Base-by-base conservation (phyloP, 2,113 vertebrate genomes). In the Anarrhichthys ocellatus region DNA sequence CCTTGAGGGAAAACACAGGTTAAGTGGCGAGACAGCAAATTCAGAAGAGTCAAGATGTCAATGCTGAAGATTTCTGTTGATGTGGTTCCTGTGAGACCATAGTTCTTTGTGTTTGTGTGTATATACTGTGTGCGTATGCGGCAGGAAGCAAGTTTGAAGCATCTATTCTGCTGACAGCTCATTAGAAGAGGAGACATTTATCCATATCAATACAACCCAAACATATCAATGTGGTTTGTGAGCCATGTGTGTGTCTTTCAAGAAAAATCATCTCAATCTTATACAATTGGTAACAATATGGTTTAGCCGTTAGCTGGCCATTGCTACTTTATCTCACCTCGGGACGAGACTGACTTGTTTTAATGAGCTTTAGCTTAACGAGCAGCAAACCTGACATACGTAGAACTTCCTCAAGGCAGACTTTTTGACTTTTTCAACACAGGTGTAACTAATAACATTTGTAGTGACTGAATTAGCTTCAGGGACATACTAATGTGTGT, bases 161-260 rank as follows among this genome's bases (percentile, higher is more conserved):
- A 78, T 87, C 64, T 54, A 72, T 82, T 84, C 34, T 48, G 27
- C 61, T 3, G 48, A 82, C 84, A 77, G 89, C 78, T 86, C 69
- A 78, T 87, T 85, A 81, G 54, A 78, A 15, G 48, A 40, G 48
- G 61, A 79, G 34, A 76, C 61, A 76, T 76, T 75, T 68, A 78
- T 84, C 73, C 63, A 40, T 52, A 34, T 64, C 18, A 10, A 32
- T 29, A 29, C 76, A 59, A 83, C 48, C 44, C 50, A 77, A 86
- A 86, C 75, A 83, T 61, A 68, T 56, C 54, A 65, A 17, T 68
- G 65, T 14, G 15, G 42, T 66, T 66, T 44, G 83, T 46, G 59
- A 82, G 75, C 17, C 42, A 6, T 40, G 40, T 59, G 38, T 48
- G 76, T 61, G 40, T 86, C 63, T 40, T 70, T 73, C 8, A 32